Evolutionary conservation across 2,113 vertebrate genomes (phyloP), one percentile per base, ranked within the genome.

Genomic region (Aegotheles bennettii): DNA sequence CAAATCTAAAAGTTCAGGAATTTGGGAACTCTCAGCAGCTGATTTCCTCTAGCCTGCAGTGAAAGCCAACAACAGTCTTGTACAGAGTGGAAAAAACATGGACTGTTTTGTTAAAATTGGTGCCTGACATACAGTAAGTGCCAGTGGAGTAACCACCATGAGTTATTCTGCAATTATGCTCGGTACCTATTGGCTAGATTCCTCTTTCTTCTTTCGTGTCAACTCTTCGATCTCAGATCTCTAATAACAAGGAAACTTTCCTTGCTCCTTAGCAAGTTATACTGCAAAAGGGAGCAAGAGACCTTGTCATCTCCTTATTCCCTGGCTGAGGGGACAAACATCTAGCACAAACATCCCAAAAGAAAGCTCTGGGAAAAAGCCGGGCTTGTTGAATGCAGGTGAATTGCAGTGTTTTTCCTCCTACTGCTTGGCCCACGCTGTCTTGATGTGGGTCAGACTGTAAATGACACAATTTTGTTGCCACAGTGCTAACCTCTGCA

Each of bases 391-490:
- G 71, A 94, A 90, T 31, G 38, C 29, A 67, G 1, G 0, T 0
- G 0, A 87, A 82, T 4, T 63, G 38, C 43, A 51, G 25, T 47
- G 65, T 23, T 95, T 86, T 53, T 86, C 33, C 71, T 88, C 54
- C 68, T 51, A 23, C 47, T 47, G 54, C 40, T 54, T 78, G 50
- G 59, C 80, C 64, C 68, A 75, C 1, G 0, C 50, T 67, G 18
- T 86, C 83, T 95, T 96, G 76, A 94, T 93, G 95, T 92, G 86
- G 83, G 42, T 89, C 86, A 86, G 83, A 78, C 60, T 81, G 60
- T 40, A 92, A 94, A 93, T 36, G 60, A 88, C 51, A 92, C 3
- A 1, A 64, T 95, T 89, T 95, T 71, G 64, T 78, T 92, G 83
- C 86, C 56, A 81, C 47, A 3, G 0, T 78, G 59, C 86, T 84